Evolutionary conservation across 2,113 vertebrate species (phyloP).

Genomic region (Rhagologus leucostigma): DNA sequence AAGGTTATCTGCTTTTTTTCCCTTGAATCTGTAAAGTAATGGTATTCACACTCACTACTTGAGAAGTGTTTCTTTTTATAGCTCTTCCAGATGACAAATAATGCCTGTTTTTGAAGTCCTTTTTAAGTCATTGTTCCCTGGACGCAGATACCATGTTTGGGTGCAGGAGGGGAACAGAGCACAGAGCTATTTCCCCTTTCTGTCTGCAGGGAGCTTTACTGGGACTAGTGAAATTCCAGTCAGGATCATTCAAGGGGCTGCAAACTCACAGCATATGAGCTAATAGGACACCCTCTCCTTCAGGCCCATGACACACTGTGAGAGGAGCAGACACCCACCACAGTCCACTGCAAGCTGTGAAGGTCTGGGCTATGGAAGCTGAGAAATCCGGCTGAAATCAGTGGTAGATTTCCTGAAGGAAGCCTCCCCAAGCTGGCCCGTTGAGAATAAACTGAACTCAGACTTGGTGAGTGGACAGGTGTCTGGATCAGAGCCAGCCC

Average conservation of each 20-base stretch:
- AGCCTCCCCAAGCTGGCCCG: background rate
- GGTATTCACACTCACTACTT: conserved; percentile 79
- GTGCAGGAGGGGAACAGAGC: conserved; percentile 45
- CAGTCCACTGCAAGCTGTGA: background rate
- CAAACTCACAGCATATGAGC: background rate
- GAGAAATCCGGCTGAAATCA: background rate
- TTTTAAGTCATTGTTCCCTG: conserved; percentile 72
- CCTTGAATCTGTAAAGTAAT: conserved; percentile 80
- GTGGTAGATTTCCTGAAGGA: background rate
- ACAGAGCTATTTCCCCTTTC: conserved; percentile 40
- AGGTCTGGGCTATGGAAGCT: background rate
- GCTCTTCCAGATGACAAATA: conserved; percentile 76
- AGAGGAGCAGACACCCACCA: background rate
- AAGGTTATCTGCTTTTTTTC: conserved; percentile 82
- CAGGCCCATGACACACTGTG: background rate
- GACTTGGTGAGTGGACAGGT: background rate
- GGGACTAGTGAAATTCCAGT: conserved; percentile 37
- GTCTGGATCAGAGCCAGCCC: background rate
- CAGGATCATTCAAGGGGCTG: background rate
- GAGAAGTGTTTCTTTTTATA: conserved; percentile 86
- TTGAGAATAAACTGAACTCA: background rate
- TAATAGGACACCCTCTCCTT: background rate
- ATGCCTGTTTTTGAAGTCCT: conserved; percentile 70
- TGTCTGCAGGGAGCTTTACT: conserved; percentile 36
- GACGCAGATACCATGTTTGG: conserved; percentile 60